A percentile compares a stretch with the other conserved stretches of the same genome.
phyloP scores from a whole-genome alignment of 2,113 vertebrate species.

The Okapia johnstoni region DNA sequence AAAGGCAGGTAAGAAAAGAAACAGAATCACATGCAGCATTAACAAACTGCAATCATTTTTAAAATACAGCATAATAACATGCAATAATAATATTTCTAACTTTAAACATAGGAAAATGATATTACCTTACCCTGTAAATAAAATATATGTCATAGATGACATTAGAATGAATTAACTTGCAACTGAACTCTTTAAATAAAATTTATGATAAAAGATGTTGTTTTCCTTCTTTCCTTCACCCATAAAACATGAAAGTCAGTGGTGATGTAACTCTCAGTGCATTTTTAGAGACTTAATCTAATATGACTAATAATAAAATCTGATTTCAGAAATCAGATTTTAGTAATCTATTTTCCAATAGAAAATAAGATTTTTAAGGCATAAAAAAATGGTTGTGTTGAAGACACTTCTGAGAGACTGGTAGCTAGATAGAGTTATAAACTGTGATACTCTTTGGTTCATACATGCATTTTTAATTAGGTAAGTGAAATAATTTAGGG shows the following conservation, averaged over 20 bases:
- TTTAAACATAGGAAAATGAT: not conserved
- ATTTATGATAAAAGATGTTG: not conserved
- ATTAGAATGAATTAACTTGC: not conserved
- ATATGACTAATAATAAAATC: not conserved
- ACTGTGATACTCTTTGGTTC: not conserved
- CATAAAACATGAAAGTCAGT: not conserved
- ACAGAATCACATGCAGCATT: not conserved
- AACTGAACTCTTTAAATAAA: not conserved
- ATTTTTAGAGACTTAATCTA: not conserved
- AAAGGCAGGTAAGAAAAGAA: not conserved
- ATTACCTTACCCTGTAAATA: not conserved
- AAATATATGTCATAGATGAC: not conserved
- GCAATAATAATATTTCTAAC: not conserved
- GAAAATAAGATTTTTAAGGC: not conserved
- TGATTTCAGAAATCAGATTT: not conserved
- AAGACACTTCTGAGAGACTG: not conserved
- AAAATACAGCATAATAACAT: not conserved
- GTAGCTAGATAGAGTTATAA: not conserved
- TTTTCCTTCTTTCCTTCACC: not conserved
- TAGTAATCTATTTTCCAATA: not conserved
- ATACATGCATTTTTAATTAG: slow-evolving; percentile 49
- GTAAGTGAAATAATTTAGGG: slow-evolving; percentile 31
- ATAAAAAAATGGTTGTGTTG: not conserved
- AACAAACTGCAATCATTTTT: not conserved
- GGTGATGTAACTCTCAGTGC: not conserved